Conservation (phyloP, 1,140 invertebrate genomes). For the Leptoteleia sp. region DNA sequence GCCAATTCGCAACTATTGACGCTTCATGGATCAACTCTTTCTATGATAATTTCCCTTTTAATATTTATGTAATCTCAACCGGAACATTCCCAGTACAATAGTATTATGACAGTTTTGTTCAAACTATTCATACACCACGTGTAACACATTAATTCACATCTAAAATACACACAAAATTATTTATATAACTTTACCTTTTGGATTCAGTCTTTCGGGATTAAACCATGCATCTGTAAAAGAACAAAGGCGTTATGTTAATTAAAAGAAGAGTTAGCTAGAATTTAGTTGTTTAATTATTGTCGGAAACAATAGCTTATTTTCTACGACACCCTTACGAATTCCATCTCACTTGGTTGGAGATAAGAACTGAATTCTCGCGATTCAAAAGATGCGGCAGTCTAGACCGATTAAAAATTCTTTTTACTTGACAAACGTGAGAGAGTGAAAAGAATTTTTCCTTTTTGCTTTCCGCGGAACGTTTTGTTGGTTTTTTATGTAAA, state of each 20-base stretch:
- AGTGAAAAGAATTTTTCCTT: conserved; percentile 17
- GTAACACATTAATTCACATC: conserved; percentile 12
- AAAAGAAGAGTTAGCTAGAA: conserved; percentile 6
- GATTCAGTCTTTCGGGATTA: conserved; percentile 92
- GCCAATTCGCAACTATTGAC: too few relatives aligned
- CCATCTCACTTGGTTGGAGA: conserved; percentile 1
- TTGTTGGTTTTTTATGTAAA: background rate
- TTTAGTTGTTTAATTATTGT: conserved; percentile 1
- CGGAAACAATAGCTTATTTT: conserved; percentile 1
- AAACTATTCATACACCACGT: conserved; percentile 14
- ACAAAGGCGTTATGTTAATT: conserved; percentile 70
- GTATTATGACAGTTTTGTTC: background rate
- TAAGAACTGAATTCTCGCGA: conserved; percentile 4
- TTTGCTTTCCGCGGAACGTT: background rate
- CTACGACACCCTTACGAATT: conserved; percentile 1
- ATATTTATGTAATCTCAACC: too few relatives aligned
- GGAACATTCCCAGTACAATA: too few relatives aligned
- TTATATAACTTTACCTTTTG: conserved; percentile 87
- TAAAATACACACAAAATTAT: conserved; percentile 13
- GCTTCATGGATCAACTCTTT: too few relatives aligned
- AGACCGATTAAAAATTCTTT: conserved; percentile 37
- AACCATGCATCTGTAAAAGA: conserved; percentile 94
- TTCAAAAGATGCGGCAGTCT: conserved; percentile 1
- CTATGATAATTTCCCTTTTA: too few relatives aligned
- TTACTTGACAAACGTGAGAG: background rate